Percentiles rank a stretch among this genome's conserved stretches.
Conservation (phyloP, 2,113 vertebrate genomes). For the Sigmodon hispidus region DNA sequence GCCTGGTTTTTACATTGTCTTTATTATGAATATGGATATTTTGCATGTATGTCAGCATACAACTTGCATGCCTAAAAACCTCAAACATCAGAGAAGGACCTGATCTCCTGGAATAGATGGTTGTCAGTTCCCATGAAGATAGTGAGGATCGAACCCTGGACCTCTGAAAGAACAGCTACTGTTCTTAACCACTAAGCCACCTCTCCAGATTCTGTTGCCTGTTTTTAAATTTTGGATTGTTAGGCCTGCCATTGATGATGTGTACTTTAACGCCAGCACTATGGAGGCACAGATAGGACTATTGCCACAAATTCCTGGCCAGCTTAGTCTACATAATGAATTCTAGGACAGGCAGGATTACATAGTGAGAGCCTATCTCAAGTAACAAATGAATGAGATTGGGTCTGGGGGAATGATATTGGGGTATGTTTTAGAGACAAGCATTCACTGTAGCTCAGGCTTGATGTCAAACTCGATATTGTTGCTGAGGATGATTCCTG, state of each 20-base stretch:
- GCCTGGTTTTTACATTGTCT: background rate
- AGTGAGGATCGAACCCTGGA: background rate
- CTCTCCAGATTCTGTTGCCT: background rate
- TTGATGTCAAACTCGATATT: background rate
- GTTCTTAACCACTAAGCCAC: background rate
- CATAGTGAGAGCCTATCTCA: background rate
- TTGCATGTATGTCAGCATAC: background rate
- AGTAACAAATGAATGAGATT: background rate
- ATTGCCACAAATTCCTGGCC: background rate
- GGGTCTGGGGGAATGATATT: background rate
- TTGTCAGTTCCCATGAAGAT: background rate
- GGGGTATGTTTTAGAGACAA: background rate
- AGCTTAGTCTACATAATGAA: background rate
- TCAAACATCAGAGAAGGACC: background rate
- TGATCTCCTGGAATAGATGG: background rate
- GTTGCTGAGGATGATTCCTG: background rate
- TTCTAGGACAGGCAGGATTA: background rate
- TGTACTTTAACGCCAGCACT: background rate
- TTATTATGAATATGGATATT: background rate
- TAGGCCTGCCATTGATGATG: background rate
- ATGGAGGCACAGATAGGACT: background rate
- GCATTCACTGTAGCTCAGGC: background rate
- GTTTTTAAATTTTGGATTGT: background rate
- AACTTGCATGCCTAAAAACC: background rate
- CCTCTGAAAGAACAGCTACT: background rate